A percentile compares a stretch with the other conserved stretches of the same genome.
Conservation (phyloP, 2,888 invertebrate genomes). For the Rotaria magnacalcarata region DNA sequence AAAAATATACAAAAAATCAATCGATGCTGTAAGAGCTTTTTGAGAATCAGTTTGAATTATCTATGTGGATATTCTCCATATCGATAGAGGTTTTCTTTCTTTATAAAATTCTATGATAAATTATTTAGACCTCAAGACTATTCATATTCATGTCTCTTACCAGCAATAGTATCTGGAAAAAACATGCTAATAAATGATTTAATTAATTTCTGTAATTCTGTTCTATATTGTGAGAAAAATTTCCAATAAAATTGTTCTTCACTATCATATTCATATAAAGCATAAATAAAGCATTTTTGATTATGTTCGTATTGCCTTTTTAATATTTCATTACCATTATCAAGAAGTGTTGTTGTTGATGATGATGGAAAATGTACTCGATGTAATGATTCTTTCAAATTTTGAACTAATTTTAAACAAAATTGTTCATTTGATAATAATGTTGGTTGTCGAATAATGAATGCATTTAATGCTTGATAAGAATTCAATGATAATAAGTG, state of each 20-base stretch:
- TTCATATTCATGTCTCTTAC: neutral
- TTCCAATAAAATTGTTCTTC: conserved; percentile 36
- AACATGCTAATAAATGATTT: conserved; percentile 28
- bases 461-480: conserved; percentile 32
- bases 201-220: conserved; percentile 28
- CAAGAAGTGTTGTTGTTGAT: neutral
- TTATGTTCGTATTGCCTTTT: neutral
- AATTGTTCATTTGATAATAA: conserved; percentile 23
- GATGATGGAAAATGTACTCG: conserved; percentile 13
- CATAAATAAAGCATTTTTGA: conserved; percentile 30
- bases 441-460: conserved; percentile 11
- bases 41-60: too few relatives aligned
- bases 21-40: too few relatives aligned
- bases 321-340: neutral
- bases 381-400: conserved; percentile 25
- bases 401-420: conserved; percentile 35
- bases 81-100: too few relatives aligned
- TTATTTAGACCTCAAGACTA: too few relatives aligned
- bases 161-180: neutral
- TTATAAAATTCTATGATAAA: too few relatives aligned
- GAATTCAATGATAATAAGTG: conserved; percentile 33
- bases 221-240: conserved; percentile 30
- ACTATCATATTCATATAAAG: conserved; percentile 17
- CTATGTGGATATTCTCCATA: too few relatives aligned
- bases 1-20: too few relatives aligned